Conservation (phyloP, 2,113 vertebrate genomes). For the Phycodurus eques region DNA sequence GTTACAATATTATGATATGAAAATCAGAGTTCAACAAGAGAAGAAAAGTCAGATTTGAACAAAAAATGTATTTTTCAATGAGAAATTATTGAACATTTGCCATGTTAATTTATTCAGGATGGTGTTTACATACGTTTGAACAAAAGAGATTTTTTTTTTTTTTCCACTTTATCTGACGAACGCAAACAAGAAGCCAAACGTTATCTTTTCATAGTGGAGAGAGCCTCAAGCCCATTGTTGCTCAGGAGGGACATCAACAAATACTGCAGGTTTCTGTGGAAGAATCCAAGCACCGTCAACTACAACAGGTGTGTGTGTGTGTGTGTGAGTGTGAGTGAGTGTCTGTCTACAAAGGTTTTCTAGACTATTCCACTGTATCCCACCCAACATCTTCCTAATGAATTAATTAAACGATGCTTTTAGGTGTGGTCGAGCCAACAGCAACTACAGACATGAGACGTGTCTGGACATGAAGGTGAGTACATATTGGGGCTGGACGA, state of each 20-base stretch:
- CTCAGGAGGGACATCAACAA: slow-evolving; percentile 74
- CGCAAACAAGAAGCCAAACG: neutral
- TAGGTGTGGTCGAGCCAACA: slow-evolving; percentile 73
- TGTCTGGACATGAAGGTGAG: slow-evolving; percentile 71
- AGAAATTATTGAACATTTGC: too few relatives aligned
- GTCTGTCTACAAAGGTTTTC: too few relatives aligned
- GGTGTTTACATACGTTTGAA: too few relatives aligned
- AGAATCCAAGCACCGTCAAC: slow-evolving; percentile 61
- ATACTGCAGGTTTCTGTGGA: slow-evolving; percentile 79
- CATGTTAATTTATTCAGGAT: too few relatives aligned
- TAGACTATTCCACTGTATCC: neutral
- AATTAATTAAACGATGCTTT: neutral
- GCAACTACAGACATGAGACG: slow-evolving; percentile 66
- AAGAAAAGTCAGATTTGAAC: too few relatives aligned
- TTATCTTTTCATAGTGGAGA: slow-evolving; percentile 54
- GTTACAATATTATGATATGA: too few relatives aligned
- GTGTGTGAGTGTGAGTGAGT: too few relatives aligned
- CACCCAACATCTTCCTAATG: neutral
- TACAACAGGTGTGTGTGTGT: slow-evolving; percentile 66
- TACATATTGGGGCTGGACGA: neutral
- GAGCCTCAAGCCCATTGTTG: slow-evolving; percentile 45
- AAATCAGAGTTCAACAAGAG: too few relatives aligned
- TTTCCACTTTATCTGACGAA: neutral
- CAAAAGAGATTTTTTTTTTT: too few relatives aligned
- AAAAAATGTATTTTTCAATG: too few relatives aligned